Evolutionary conservation across 2,888 invertebrate species (phyloP).

Genomic region (Crepidodera aurea): DNA sequence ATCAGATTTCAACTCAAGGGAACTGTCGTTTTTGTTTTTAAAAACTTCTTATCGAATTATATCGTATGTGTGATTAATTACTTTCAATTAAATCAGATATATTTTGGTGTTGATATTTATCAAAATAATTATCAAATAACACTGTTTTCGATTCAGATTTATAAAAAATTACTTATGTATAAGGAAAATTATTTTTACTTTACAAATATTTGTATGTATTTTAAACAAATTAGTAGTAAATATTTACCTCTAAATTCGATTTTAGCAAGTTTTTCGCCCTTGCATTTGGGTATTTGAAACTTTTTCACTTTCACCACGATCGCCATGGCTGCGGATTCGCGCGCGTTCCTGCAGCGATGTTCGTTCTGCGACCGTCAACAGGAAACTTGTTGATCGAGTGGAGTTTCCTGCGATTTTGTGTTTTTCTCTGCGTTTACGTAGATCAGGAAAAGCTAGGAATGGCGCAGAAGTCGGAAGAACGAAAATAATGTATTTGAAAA

Average conservation of each 20-base stretch:
- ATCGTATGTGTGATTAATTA: too few species aligned
- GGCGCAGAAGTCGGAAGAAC: conserved; percentile 37
- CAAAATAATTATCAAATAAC: too few species aligned
- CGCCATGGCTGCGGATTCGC: conserved; percentile 65
- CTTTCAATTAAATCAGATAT: too few species aligned
- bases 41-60: too few species aligned
- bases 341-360: conserved; percentile 37
- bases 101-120: too few species aligned
- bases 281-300: conserved; percentile 74
- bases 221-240: background rate
- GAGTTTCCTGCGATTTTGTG: conserved; percentile 10
- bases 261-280: conserved; percentile 72
- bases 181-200: too few species aligned
- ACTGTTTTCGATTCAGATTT: too few species aligned
- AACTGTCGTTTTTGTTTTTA: too few species aligned
- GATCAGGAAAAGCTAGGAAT: conserved; percentile 1
- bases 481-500: background rate
- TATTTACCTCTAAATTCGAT: conserved; percentile 80
- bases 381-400: conserved; percentile 55
- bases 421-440: background rate
- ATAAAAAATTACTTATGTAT: too few species aligned
- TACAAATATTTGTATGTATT: too few species aligned
- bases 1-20: too few species aligned
- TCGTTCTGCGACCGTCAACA: conserved; percentile 37
- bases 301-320: conserved; percentile 73